Percentiles rank a stretch among this genome's conserved stretches.
phyloP scores from a whole-genome alignment of 2,888 invertebrate species.

The Neria commutata region DNA sequence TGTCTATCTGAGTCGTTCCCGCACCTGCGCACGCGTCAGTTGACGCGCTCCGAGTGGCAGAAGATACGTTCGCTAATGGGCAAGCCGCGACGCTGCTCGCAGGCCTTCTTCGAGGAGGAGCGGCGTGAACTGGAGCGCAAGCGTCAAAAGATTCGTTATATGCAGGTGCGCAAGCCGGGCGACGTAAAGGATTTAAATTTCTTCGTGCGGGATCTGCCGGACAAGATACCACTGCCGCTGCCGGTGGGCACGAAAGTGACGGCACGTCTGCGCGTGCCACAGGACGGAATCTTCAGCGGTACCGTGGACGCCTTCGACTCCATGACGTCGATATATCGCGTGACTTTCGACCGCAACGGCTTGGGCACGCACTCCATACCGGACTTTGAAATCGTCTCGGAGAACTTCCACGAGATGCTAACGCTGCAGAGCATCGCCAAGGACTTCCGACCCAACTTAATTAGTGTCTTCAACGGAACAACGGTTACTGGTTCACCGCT shows the following conservation, averaged over 20 bases:
- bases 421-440: constrained; percentile 82
- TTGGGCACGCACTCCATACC: constrained; percentile 95
- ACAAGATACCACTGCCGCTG: constrained; percentile 92
- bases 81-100: constrained; percentile 92
- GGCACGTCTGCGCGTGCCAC: constrained; percentile 86
- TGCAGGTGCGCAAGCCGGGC: constrained; percentile 89
- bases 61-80: constrained; percentile 96
- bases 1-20: constrained; percentile 95
- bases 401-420: constrained; percentile 90
- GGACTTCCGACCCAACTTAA: constrained; percentile 73
- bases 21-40: constrained; percentile 79
- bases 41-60: constrained; percentile 93
- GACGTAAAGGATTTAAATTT: constrained; percentile 72
- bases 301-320: constrained; percentile 96
- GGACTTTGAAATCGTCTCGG: constrained; percentile 94
- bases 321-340: constrained; percentile 90
- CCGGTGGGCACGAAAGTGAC: constrained; percentile 91
- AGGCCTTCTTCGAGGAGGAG: constrained; percentile 96
- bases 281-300: constrained; percentile 94
- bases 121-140: constrained; percentile 87
- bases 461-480: constrained; percentile 49
- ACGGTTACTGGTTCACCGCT: constrained; percentile 51
- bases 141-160: constrained; percentile 86
- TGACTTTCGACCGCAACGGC: constrained; percentile 91
- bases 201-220: constrained; percentile 85